These are phyloP conservation scores for Arremon brunneinucha DNA, from an alignment of 2,797 vertebrate species.

Conservation along the genomic window DNA sequence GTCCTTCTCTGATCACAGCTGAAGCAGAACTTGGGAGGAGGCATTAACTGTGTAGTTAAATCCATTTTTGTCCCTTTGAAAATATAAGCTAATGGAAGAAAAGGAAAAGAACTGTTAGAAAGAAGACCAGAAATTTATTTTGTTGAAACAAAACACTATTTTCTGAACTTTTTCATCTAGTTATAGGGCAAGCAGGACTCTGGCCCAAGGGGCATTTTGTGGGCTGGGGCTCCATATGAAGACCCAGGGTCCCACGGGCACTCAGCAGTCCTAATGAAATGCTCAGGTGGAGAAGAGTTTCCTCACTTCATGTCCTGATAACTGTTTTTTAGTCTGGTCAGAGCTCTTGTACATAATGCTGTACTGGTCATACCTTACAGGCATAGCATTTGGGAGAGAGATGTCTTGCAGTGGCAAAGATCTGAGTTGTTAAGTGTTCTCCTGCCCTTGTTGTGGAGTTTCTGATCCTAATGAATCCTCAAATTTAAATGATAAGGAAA, in stretches of 20 bases:
- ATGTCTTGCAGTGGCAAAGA: not conserved
- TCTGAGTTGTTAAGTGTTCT: not conserved
- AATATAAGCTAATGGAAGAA: not conserved
- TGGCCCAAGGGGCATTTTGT: not conserved
- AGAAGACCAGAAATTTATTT: not conserved
- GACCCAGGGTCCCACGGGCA: not conserved
- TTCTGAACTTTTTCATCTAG: not conserved
- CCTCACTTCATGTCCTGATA: not conserved
- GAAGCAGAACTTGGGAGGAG: not conserved
- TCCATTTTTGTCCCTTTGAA: not conserved
- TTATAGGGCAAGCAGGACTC: not conserved
- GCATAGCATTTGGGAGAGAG: not conserved
- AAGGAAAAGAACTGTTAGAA: not conserved
- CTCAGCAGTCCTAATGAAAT: not conserved
- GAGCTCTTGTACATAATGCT: not conserved
- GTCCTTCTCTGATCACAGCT: not conserved
- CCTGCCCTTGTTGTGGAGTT: not conserved
- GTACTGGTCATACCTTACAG: not conserved
- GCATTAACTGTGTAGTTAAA: not conserved
- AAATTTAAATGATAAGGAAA: not conserved
- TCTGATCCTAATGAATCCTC: not conserved
- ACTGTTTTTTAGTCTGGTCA: not conserved
- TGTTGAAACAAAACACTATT: not conserved
- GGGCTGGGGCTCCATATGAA: not conserved
- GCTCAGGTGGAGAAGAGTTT: not conserved